Evolutionary conservation across 2,888 invertebrate species (phyloP).

Genomic region (Lasioglossum lativentre): DNA sequence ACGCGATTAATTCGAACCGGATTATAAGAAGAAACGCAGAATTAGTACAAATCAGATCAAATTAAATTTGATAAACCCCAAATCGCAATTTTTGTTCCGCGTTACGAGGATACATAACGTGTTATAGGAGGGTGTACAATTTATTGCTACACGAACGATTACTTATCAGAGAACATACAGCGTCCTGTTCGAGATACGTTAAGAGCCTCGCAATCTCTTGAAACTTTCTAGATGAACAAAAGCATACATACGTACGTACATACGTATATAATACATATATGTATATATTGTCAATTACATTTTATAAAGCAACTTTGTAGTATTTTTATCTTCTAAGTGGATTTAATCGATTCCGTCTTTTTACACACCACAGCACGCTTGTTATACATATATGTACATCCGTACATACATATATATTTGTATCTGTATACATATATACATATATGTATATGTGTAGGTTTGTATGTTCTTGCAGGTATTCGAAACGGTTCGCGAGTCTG

Average conservation of each 20-base stretch:
- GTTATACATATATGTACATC: neutral
- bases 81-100: too few species aligned
- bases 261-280: constrained; percentile 26
- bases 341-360: constrained; percentile 58
- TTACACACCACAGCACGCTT: constrained; percentile 54
- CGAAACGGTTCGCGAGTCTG: constrained; percentile 14
- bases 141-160: neutral
- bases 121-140: neutral
- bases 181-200: neutral
- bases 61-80: too few species aligned
- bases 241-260: neutral
- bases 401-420: neutral
- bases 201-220: neutral
- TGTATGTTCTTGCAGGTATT: constrained; percentile 17
- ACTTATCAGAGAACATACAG: neutral
- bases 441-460: neutral
- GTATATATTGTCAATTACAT: constrained; percentile 56
- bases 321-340: constrained; percentile 48
- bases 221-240: neutral
- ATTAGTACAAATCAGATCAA: too few species aligned
- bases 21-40: too few species aligned
- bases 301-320: constrained; percentile 54
- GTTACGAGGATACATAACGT: too few species aligned
- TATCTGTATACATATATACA: neutral
- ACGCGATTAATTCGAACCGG: too few species aligned